Conservation (phyloP, 2,113 vertebrate genomes). For the Chiloscyllium plagiosum region DNA sequence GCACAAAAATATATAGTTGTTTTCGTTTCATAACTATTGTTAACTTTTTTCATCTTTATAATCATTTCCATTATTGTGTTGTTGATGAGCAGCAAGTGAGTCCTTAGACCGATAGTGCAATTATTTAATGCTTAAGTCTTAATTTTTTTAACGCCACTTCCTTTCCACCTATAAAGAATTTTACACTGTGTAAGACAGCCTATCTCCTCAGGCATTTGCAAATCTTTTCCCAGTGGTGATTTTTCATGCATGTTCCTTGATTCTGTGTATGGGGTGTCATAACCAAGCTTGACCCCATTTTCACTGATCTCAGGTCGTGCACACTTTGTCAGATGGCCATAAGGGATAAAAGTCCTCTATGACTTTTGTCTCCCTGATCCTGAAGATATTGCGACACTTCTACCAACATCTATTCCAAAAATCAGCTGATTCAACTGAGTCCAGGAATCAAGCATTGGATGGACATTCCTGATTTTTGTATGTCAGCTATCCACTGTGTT, state of each 20-base stretch:
- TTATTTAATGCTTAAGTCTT: not conserved
- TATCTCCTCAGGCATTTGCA: not conserved
- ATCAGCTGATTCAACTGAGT: not conserved
- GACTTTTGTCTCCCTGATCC: not conserved
- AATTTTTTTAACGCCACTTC: not conserved
- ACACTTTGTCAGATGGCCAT: not conserved
- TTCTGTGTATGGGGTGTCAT: not conserved
- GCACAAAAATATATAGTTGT: not conserved
- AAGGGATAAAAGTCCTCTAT: not conserved
- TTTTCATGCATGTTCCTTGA: not conserved
- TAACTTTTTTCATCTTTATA: constrained; percentile 9
- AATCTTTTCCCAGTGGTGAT: not conserved
- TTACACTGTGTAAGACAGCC: not conserved
- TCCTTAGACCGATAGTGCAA: not conserved
- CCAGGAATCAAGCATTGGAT: no score
- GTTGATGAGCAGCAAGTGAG: no score
- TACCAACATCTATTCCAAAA: not conserved
- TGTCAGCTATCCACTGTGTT: not conserved
- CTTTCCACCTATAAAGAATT: not conserved
- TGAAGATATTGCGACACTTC: not conserved
- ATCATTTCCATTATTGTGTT: not conserved
- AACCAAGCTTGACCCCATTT: not conserved
- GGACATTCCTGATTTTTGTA: not conserved
- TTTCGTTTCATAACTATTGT: not conserved
- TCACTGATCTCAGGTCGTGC: not conserved